Evolutionary conservation across 2,113 vertebrate genomes (phyloP).

Genomic region (Podarcis cretensis): DNA sequence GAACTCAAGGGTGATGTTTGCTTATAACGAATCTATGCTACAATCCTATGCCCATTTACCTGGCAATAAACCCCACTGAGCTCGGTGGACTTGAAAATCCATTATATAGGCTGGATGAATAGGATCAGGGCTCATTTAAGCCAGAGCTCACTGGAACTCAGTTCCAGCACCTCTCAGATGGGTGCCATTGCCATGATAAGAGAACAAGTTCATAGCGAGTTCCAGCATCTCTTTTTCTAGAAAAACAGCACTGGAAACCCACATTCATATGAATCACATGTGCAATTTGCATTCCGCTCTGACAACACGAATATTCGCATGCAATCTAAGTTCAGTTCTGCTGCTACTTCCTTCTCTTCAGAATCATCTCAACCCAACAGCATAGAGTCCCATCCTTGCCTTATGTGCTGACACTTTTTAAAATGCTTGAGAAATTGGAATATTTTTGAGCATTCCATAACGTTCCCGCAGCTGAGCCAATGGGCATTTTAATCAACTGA

Average conservation of each 20-base stretch:
- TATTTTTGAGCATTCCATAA: background rate
- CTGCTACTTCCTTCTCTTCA: background rate
- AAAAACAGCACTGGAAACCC: background rate
- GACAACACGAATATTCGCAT: background rate
- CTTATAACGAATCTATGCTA: background rate
- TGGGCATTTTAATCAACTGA: background rate
- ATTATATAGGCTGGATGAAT: background rate
- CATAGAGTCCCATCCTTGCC: background rate
- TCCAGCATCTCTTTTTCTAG: no score
- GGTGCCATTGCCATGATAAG: no score
- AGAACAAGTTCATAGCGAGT: no score
- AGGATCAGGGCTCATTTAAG: background rate
- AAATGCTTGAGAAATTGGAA: background rate
- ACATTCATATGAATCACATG: background rate
- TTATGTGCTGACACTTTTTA: background rate
- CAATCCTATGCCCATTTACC: no score
- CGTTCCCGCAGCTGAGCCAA: background rate
- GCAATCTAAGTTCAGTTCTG: background rate
- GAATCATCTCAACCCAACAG: background rate
- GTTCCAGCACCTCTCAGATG: no score
- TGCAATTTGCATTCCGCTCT: background rate
- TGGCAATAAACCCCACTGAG: background rate
- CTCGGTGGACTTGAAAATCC: background rate
- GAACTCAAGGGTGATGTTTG: background rate
- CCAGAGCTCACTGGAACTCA: no score